Conservation (phyloP, 2,888 invertebrate species). For the Chrysina gloriosa region DNA sequence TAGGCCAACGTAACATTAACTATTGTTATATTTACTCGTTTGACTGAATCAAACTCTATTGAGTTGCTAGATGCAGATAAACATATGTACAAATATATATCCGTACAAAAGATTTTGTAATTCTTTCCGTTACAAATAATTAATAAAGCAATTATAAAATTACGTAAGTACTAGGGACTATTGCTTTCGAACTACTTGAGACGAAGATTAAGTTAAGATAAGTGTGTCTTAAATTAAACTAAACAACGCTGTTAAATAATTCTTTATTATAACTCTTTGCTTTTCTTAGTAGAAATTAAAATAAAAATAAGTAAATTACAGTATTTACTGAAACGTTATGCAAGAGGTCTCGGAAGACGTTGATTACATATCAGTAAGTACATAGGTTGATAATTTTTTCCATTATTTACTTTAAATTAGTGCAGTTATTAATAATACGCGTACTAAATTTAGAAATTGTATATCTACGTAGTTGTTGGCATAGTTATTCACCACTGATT, state of each 20-base stretch:
- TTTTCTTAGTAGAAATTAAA: no score
- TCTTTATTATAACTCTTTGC: no score
- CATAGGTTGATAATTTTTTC: neutral
- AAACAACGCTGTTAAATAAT: no score
- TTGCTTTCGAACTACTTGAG: neutral
- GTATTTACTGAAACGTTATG: neutral
- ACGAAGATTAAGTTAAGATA: neutral
- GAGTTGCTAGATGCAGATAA: neutral
- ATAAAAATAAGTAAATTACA: neutral
- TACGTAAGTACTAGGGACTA: no score
- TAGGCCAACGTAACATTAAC: neutral
- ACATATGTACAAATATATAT: neutral
- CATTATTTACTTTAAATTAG: neutral
- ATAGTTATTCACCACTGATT: neutral
- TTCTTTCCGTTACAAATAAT: neutral
- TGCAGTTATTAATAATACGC: neutral
- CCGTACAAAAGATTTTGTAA: no score
- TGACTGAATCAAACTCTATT: neutral
- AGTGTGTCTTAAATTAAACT: neutral
- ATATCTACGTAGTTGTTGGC: neutral
- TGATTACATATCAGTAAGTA: neutral
- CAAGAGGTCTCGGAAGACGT: neutral
- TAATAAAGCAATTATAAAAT: neutral
- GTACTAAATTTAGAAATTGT: slow-evolving; percentile 9
- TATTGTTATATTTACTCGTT: neutral